Percentiles rank a stretch among this genome's conserved stretches.
Conservation (phyloP, 2,797 vertebrate genomes). For the Crocodylus rhombifer region DNA sequence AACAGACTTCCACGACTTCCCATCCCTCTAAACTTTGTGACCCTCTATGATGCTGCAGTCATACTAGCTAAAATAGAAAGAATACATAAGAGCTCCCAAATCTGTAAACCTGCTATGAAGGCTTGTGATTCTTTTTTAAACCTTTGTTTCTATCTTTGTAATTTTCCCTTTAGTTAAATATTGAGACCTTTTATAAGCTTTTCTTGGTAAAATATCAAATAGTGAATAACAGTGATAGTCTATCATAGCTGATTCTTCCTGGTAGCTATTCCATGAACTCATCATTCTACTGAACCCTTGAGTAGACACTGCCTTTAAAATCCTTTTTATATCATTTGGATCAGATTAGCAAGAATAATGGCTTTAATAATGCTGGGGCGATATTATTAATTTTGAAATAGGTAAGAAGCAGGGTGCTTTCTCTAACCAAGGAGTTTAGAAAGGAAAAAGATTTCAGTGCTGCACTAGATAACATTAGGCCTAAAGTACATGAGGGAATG, state of each 20-base stretch:
- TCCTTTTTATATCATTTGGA: constrained; percentile 82
- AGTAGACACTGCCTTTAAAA: constrained; percentile 80
- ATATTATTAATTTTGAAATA: constrained; percentile 81
- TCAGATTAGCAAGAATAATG: constrained; percentile 81
- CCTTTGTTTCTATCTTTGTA: constrained; percentile 62
- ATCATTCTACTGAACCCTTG: constrained; percentile 73
- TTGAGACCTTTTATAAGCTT: constrained; percentile 76
- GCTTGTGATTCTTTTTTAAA: constrained; percentile 33
- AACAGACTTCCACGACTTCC: not conserved
- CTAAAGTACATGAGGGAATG: constrained; percentile 51
- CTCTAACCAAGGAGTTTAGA: constrained; percentile 61
- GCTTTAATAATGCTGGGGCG: constrained; percentile 75
- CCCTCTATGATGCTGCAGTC: not conserved
- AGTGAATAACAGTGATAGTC: constrained; percentile 63
- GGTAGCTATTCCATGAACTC: constrained; percentile 70
- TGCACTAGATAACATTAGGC: constrained; percentile 58
- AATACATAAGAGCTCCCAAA: not conserved
- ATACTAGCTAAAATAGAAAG: not conserved
- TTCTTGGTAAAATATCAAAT: constrained; percentile 77
- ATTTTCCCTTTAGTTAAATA: constrained; percentile 68
- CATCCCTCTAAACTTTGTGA: not conserved
- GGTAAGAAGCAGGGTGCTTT: constrained; percentile 68
- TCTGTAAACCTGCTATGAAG: not conserved
- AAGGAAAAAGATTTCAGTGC: constrained; percentile 40
- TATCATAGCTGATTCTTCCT: constrained; percentile 73